phyloP scores from a whole-genome alignment of 2,797 vertebrate species.

The Cottoperca gobio region DNA sequence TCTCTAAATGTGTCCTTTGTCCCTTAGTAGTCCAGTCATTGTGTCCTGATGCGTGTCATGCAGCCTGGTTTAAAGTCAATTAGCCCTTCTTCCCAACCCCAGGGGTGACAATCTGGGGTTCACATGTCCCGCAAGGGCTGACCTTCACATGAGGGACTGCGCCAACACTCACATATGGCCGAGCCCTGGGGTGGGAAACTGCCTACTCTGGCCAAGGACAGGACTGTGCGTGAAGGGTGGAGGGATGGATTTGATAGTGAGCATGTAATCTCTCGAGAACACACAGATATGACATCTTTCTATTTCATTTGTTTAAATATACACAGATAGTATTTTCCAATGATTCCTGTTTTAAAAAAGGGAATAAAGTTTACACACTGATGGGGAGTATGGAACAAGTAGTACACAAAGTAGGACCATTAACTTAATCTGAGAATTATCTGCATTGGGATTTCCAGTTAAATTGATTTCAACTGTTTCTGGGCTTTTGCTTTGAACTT shows the following conservation, averaged over 20 bases:
- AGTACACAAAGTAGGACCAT: conserved; percentile 21
- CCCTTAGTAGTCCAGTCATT: conserved; percentile 27
- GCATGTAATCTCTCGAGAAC: conserved; percentile 23
- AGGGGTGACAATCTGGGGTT: conserved; percentile 63
- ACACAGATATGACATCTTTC: not conserved
- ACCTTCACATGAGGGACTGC: conserved; percentile 66
- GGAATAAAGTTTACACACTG: not conserved
- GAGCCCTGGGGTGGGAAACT: conserved; percentile 57
- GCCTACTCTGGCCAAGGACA: conserved; percentile 56
- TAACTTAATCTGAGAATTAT: conserved; percentile 30
- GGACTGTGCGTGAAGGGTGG: conserved; percentile 18
- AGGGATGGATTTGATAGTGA: conserved; percentile 11
- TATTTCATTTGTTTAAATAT: not conserved
- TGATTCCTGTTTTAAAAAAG: not conserved
- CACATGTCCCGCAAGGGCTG: conserved; percentile 58
- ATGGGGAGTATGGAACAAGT: not conserved
- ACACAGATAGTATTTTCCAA: not conserved
- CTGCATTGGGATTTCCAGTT: conserved; percentile 51
- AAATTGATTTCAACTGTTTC: conserved; percentile 35
- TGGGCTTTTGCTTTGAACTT: conserved; percentile 46
- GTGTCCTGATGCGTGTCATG: conserved; percentile 56
- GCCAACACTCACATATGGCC: conserved; percentile 61
- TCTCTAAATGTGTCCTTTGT: conserved; percentile 57
- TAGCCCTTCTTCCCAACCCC: conserved; percentile 47
- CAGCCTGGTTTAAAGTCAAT: conserved; percentile 66